Evolutionary conservation across 2,888 invertebrate species (phyloP), one percentile per base, ranked within the genome.

Genomic region (Myathropa florea): DNA sequence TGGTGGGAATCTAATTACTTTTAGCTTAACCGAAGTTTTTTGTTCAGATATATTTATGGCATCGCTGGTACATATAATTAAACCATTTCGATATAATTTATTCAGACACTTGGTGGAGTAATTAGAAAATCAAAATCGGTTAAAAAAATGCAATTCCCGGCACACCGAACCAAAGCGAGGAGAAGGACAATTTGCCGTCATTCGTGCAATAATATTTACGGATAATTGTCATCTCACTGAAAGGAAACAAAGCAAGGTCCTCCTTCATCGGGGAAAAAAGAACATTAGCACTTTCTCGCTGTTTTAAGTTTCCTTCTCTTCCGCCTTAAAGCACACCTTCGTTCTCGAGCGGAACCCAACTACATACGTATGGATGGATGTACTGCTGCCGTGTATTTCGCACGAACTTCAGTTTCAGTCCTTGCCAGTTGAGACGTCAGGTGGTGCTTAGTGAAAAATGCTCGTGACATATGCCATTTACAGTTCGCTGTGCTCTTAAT

Each of bases 381-480:
- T 18, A 18, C 18, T 18, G 46, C 46, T 46, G 46, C 3, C 6
- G 46, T 18, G 46, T 18, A 7, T 46, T 18, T 46, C 18, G 46
- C n/a, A n/a, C 46, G 46, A 46, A 46, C 7, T 18, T 4, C 18
- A 46, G 46, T 7, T 7, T 6, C 46, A 7, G 18, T 46, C 46
- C 18, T 18, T 18, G 46, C 46, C 46, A 2, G 46, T 18, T 21
- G 28, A 59, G 59, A 39, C 4, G 36, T 24, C 23, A 39, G 46
- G 18, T 46, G 46, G n/a, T 46, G 46, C 55, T 59, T 65, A 60
- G 72, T 53, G 72, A 53, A 65, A 63, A 70, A 60, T 70, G 75
- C 82, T 70, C 76, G 76, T 82, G 82, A 82, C 82, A 82, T 60
- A 65, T 76, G 82, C 60, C 82, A 82, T 77, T 82, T 82, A 71